Evolutionary conservation across 2,888 invertebrate species (phyloP), one percentile per base, ranked within the genome.

Genomic region (Tenthredo mesomela): DNA sequence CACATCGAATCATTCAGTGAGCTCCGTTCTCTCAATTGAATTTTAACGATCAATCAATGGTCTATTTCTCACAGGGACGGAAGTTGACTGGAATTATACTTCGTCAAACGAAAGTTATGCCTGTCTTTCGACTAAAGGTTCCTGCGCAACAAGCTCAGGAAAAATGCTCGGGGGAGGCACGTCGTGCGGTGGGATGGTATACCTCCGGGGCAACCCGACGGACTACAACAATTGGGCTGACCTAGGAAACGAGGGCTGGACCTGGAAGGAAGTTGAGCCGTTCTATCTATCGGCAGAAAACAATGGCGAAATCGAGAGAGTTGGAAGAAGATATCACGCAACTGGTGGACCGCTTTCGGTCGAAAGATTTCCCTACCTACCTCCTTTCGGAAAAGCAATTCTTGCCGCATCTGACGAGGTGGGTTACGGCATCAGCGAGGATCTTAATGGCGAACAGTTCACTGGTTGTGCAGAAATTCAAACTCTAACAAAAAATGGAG

Each of bases 141-240:
- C 93, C 7, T 96, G 96, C 89, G 93, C 93, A 25, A 96, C 96
- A 96, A 95, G 96, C 0, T 94, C 96, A 84, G 97, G 18, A 1
- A 67, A 67, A 67, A 5, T 67, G 0, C 91, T 95, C 33, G 67
- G 67, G 1, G 67, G 67, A 4, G 18, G 33, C 18, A 67, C 67
- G 6, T 25, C 33, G 5, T 33, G 25, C 33, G 33, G 7, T 7
- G 97, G 97, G 6, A 97, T 97, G 97, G 96, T 96, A 94, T 97
- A 97, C 92, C 96, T 97, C 93, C 94, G 97, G 29, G 97, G 97
- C 0, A 95, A 96, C 88, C 94, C 95, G 0, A 94, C 94, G 0
- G 97, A 97, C 93, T 97, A 96, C 92, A 96, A 96, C 88, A 94
- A 94, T 6, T 97, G 97, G 97, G 96, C 95, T 4, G 93, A 94